Evolutionary conservation across 37 sponge, comb jelly and placozoan species (phyloP).

Genomic region (Sycon ciliatum): DNA sequence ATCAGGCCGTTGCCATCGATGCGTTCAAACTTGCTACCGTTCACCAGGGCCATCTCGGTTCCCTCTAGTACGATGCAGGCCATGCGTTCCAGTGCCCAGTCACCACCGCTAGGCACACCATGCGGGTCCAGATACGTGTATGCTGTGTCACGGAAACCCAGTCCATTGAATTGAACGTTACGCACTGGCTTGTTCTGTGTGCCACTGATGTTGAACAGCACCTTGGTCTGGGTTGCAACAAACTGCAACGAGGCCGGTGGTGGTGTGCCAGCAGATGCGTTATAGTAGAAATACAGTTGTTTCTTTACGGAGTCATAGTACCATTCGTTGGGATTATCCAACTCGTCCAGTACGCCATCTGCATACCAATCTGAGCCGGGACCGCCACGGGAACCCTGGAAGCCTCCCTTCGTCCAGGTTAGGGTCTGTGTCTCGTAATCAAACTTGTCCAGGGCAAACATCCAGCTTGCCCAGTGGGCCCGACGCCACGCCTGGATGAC

Average conservation of each 20-base stretch:
- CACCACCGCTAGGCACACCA: constrained; percentile 20
- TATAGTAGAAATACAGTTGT: neutral
- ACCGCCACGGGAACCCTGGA: neutral
- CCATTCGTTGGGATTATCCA: neutral
- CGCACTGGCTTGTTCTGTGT: neutral
- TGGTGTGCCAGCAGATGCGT: neutral
- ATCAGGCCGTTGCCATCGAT: neutral
- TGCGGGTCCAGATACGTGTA: constrained; percentile 13
- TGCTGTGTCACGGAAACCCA: neutral
- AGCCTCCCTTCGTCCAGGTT: neutral
- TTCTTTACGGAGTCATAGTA: neutral
- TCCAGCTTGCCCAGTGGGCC: neutral
- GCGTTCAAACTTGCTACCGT: neutral
- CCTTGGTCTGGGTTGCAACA: neutral
- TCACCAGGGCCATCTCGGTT: neutral
- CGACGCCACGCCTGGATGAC: neutral
- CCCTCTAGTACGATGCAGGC: neutral
- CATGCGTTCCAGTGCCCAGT: neutral
- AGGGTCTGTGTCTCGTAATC: neutral
- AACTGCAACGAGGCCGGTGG: neutral
- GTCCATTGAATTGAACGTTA: neutral
- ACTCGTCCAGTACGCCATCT: neutral
- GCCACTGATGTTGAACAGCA: neutral
- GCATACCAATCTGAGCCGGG: neutral
- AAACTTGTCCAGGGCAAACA: neutral